Evolutionary conservation across 2,888 invertebrate genomes (phyloP), one percentile per base, ranked within the genome.

Genomic region (Artemia sinica): DNA sequence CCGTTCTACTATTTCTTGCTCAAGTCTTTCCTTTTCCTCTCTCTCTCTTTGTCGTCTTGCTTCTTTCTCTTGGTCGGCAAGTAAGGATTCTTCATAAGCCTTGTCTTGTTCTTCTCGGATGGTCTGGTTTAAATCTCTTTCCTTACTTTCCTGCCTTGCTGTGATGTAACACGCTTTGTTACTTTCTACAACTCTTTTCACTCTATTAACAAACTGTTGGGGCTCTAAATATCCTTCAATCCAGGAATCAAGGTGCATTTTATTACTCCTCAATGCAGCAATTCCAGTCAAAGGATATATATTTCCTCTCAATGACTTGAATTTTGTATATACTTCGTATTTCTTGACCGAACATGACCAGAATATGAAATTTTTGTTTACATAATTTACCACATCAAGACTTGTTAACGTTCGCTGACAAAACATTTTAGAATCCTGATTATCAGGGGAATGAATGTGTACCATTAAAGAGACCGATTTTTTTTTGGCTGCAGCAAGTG

Each of bases 1-100:
- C 74, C 81, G 77, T 75, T 81, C 78, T 63, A 72, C 74, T 68
- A 68, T 67, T 74, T 80, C 78, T 73, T 80, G 79, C 72, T 80
- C 79, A 69, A 79, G 78, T 73, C 80, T 78, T 63, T 80, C 81
- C 10, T 79, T 78, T 18, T 81, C 84, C 71, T 81, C 80, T 5
- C 80, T 78, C 73, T 84, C 84, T 72, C 84, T 82, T 73, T 83
- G 82, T 52, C 85, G 82, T 67, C 81, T 81, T 0, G 89, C 82
- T 77, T 95, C 95, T 79, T 96, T 96, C 78, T 94, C 93, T 78
- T 94, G 93, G 79, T 97, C 96, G 0, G 91, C 92, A 63, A 86
- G 83, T 63, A 96, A 80, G 7, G 94, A 94, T 77, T 89, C 89
- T 76, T 88, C 84, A 77, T 94, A 97, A 0, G 95, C 96, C 77